These are phyloP conservation scores for Strix occidentalis DNA, from an alignment of 2,797 vertebrate genomes.

Conservation along the genomic window DNA sequence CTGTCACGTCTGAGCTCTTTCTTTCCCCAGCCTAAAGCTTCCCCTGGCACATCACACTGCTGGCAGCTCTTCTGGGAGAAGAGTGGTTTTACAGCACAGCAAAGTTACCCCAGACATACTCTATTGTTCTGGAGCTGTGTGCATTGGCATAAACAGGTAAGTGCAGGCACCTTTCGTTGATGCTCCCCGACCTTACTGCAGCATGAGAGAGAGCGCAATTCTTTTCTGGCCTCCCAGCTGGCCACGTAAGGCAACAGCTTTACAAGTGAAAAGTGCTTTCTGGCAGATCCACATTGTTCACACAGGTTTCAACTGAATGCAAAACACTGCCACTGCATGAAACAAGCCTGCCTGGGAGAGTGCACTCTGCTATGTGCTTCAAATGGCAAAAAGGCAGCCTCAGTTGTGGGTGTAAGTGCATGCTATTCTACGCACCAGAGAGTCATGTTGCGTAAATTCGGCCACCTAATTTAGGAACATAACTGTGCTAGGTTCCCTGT, in stretches of 20 bases:
- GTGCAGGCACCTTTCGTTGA: neutral
- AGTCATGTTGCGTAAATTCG: rapidly evolving
- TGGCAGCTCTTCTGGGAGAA: neutral
- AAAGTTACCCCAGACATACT: neutral
- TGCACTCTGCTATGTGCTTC: neutral
- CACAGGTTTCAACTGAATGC: neutral
- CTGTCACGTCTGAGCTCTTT: neutral
- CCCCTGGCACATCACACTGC: rapidly evolving
- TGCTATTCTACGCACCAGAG: neutral
- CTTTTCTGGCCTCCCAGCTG: neutral
- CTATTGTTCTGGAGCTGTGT: neutral
- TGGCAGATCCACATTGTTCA: neutral
- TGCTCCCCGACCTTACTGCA: neutral
- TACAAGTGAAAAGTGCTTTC: neutral
- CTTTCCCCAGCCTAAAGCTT: neutral
- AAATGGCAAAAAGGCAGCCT: neutral
- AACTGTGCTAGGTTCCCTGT: neutral
- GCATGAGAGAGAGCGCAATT: neutral
- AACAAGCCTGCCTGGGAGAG: neutral
- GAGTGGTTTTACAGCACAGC: neutral
- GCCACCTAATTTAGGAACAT: neutral
- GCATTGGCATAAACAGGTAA: neutral
- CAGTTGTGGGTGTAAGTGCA: neutral
- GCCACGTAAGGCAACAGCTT: neutral
- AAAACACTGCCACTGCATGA: neutral